Evolutionary conservation across 2,113 vertebrate species (phyloP).

Genomic region (Limnothrissa miodon): DNA sequence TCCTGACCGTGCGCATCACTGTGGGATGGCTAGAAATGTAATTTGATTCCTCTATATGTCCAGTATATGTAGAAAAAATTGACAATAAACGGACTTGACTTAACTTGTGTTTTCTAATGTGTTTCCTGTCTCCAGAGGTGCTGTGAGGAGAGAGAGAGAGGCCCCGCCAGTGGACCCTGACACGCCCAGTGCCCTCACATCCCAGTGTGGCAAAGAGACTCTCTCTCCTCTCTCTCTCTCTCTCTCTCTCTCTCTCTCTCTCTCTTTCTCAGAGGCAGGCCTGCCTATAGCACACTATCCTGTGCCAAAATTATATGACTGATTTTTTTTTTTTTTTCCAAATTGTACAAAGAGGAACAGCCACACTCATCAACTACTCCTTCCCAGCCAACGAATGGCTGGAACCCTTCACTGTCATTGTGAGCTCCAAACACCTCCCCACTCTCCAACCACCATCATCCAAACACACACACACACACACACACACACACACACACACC

Average conservation of each 20-base stretch:
- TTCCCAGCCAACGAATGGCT: background rate
- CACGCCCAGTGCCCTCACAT: background rate
- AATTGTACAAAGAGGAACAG: constrained; percentile 42
- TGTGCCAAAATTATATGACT: constrained; percentile 57
- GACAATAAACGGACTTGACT: background rate
- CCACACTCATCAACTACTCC: constrained; percentile 34
- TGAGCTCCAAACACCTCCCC: background rate
- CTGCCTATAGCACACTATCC: constrained; percentile 46
- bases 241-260: constrained; percentile 1
- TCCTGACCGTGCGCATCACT: too few relatives aligned
- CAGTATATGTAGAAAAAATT: too few relatives aligned
- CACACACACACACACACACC: constrained; percentile 23
- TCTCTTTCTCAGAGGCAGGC: constrained; percentile 9
- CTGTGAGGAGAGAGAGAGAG: constrained; percentile 58
- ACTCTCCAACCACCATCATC: background rate
- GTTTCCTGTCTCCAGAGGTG: constrained; percentile 61
- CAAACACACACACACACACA: background rate
- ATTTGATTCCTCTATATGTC: too few relatives aligned
- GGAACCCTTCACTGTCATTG: background rate
- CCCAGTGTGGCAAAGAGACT: constrained; percentile 36
- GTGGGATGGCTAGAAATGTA: too few relatives aligned
- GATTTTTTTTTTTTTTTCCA: constrained; percentile 45
- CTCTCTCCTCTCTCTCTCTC: constrained; percentile 17
- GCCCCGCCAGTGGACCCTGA: constrained; percentile 24
- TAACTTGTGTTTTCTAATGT: background rate